phyloP scores from a whole-genome alignment of 1,140 invertebrate genomes.

The Bombus breviceps region DNA sequence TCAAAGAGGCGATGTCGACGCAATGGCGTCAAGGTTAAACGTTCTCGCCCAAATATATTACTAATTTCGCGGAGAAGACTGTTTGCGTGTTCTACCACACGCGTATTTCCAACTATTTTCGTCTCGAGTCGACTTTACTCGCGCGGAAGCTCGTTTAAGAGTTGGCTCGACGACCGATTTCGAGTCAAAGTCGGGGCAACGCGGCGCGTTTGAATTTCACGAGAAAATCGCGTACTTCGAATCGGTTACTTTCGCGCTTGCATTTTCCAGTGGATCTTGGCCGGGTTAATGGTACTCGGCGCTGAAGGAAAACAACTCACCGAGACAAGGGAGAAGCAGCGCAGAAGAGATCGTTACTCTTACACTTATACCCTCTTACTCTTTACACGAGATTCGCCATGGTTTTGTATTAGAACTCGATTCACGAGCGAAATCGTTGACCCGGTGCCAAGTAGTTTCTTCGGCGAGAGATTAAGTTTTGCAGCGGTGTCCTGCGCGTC shows the following conservation, averaged over 20 bases:
- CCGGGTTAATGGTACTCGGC: constrained; percentile 10
- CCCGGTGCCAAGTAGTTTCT: constrained; percentile 36
- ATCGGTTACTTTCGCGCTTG: too few relatives aligned
- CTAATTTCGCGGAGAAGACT: background rate
- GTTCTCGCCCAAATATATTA: background rate
- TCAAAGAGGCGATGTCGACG: background rate
- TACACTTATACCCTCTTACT: background rate
- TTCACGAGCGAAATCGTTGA: constrained; percentile 35
- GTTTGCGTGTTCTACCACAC: too few relatives aligned
- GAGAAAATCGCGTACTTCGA: too few relatives aligned
- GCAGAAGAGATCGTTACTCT: background rate
- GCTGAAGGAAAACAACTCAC: too few relatives aligned
- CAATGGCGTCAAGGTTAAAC: constrained; percentile 15
- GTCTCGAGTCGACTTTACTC: too few relatives aligned
- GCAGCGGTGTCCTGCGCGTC: background rate
- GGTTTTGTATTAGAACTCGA: constrained; percentile 19
- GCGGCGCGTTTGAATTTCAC: too few relatives aligned
- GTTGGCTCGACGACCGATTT: too few relatives aligned
- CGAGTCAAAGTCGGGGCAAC: too few relatives aligned
- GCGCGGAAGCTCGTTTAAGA: too few relatives aligned
- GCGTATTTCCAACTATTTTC: too few relatives aligned
- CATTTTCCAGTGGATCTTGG: too few relatives aligned
- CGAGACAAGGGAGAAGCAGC: background rate
- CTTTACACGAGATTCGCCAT: constrained; percentile 5
- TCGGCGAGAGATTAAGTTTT: constrained; percentile 20